Evolutionary conservation across 2,113 vertebrate species (phyloP).

Genomic region (Lichenostomus cassidix): DNA sequence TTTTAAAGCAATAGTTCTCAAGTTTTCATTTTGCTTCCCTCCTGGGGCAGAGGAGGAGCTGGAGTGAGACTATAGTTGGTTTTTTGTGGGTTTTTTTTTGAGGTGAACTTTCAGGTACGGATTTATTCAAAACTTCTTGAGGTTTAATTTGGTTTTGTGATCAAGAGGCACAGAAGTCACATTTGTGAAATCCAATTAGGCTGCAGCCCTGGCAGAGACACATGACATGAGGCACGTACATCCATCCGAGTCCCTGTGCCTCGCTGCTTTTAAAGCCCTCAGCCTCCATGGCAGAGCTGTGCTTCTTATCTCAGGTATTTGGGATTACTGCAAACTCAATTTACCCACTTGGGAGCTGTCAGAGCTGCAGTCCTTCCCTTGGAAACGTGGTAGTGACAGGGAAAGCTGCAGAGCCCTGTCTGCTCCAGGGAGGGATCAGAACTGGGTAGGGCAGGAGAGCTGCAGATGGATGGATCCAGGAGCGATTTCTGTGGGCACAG

Average conservation of each 20-base stretch:
- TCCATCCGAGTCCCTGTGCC: background rate
- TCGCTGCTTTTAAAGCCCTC: background rate
- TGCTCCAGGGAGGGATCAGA: background rate
- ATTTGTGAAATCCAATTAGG: constrained; percentile 47
- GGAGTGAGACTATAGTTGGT: background rate
- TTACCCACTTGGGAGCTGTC: background rate
- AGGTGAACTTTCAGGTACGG: background rate
- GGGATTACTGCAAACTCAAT: background rate
- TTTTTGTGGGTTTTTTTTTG: background rate
- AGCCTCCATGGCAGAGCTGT: background rate
- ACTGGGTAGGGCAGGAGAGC: background rate
- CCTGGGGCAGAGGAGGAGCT: background rate
- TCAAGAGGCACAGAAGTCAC: background rate
- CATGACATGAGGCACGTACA: background rate
- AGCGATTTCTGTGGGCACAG: background rate
- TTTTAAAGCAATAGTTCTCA: background rate
- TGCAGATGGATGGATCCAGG: background rate
- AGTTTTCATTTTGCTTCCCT: background rate
- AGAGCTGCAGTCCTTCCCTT: background rate
- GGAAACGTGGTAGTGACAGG: background rate
- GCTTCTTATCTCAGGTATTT: background rate
- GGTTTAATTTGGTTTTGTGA: constrained; percentile 23
- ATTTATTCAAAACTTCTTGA: background rate
- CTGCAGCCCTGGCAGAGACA: background rate
- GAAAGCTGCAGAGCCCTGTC: background rate